Percentiles rank a stretch among this genome's conserved stretches.
Conservation (phyloP, 2,113 vertebrate genomes). For the Hippocampus abdominalis region DNA sequence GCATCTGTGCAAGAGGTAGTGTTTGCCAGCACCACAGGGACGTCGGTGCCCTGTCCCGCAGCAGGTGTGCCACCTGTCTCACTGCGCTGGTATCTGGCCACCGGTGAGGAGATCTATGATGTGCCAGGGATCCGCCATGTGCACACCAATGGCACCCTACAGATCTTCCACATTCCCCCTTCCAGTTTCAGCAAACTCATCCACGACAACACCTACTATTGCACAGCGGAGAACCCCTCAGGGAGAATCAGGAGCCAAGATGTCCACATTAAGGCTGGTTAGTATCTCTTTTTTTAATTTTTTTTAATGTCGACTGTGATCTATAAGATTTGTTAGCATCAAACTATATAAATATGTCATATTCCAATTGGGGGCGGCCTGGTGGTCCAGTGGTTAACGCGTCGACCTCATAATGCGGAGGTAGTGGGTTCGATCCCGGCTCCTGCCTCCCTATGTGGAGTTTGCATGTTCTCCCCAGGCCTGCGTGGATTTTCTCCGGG, state of each 20-base stretch:
- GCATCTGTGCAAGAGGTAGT: constrained; percentile 99
- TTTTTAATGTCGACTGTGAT: background rate
- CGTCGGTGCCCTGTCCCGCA: constrained; percentile 94
- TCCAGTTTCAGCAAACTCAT: constrained; percentile 99
- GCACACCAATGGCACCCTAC: constrained; percentile 98
- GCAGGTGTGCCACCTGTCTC: constrained; percentile 91
- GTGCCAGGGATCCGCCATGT: constrained; percentile 99
- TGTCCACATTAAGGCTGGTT: constrained; percentile 99
- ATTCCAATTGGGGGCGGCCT: too few species aligned
- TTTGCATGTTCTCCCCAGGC: too few species aligned
- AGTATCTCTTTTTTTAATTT: constrained; percentile 56
- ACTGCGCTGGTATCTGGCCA: constrained; percentile 98
- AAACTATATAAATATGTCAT: too few species aligned
- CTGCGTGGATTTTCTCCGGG: too few species aligned
- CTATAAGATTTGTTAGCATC: background rate
- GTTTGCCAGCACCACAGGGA: constrained; percentile 99
- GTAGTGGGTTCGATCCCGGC: too few species aligned
- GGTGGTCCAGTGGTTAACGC: too few species aligned
- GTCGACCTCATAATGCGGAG: too few species aligned
- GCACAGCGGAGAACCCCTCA: constrained; percentile 99
- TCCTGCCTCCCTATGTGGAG: too few species aligned
- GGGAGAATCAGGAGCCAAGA: constrained; percentile 99
- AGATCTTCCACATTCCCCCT: constrained; percentile 99
- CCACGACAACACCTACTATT: constrained; percentile 99
- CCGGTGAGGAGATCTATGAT: constrained; percentile 99